Base-by-base conservation (phyloP, 2,888 invertebrate species). In the Andricus curvator region DNA sequence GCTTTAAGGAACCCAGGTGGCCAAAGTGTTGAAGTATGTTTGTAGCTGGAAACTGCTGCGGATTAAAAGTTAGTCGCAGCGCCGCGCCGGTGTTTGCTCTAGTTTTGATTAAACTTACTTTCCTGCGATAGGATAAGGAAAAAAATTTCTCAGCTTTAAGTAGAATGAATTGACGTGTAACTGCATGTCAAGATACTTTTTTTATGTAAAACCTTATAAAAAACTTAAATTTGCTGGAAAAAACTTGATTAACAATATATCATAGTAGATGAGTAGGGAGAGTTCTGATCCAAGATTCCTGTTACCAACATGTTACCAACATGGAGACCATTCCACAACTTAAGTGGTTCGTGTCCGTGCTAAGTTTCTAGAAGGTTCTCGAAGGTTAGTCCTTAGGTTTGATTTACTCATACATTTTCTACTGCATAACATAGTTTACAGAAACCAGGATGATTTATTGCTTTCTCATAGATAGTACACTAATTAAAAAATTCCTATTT, bases 21-120 rank as follows among this genome's bases (percentile, higher is more conserved):
- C 51, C 51, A 70, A 70, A 70, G 51, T 70, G 70, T 70, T 74
- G 74, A 74, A 74, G 74, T 74, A n/a, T 74, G 33, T 74, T 74
- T 74, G 22, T 60, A 67, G 20, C 41, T 15, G 37, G 13, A 20
- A 67, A 67, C 67, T 56, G 37, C 64, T 64, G 22, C 29, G 29
- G 33, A 48, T 51, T 66, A 70, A 70, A 70, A 70, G 70, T 70
- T 70, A 29, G 51, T 70, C 51, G 70, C 22, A 44, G 22, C 67
- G 17, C 1, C 48, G 22, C 67, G 17, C 1, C 48, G 41, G 20
- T 51, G 70, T 70, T 70, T 70, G 70, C 70, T 51, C 70, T 33
- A 70, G 70, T 70, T 70, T 70, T 70, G 51, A 70, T 70, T 70
- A 51, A 70, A 70, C 33, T 33, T 70, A 70, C 48, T 70, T 70